Conservation (phyloP, 2,797 vertebrate genomes). For the Perodicticus potto region DNA sequence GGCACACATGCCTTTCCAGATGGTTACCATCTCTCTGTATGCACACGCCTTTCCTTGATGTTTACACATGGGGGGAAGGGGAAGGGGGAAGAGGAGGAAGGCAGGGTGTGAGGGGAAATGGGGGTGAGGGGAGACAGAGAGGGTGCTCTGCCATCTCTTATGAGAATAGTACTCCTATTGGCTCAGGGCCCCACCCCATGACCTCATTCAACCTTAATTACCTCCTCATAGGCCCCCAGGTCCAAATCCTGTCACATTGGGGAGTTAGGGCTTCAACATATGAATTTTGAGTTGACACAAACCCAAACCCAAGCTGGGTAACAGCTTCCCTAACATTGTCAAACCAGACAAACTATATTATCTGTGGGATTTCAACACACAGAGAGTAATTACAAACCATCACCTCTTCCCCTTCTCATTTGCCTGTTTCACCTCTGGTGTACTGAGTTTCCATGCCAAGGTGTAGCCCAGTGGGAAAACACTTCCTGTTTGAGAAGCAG, state of each 20-base stretch:
- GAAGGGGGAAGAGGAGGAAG: not conserved
- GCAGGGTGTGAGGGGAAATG: not conserved
- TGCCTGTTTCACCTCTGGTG: not conserved
- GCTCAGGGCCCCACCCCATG: not conserved
- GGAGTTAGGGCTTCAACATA: not conserved
- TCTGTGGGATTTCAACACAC: not conserved
- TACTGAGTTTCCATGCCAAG: not conserved
- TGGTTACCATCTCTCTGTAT: too few species aligned
- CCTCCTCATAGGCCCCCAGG: not conserved
- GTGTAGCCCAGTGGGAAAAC: not conserved
- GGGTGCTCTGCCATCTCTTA: not conserved
- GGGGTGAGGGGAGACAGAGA: rapidly evolving
- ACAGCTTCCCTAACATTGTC: not conserved
- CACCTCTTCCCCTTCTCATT: not conserved
- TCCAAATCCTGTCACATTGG: not conserved
- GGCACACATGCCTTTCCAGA: not conserved
- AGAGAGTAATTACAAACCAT: not conserved
- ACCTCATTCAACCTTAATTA: not conserved
- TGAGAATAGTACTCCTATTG: not conserved
- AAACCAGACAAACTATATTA: not conserved
- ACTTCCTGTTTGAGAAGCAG: not conserved
- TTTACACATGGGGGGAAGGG: not conserved
- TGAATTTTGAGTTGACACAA: not conserved
- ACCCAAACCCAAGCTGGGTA: not conserved
- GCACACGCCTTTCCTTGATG: not conserved